Base-by-base conservation (phyloP, 2,797 vertebrate genomes). In the Sebastes flavidus region DNA sequence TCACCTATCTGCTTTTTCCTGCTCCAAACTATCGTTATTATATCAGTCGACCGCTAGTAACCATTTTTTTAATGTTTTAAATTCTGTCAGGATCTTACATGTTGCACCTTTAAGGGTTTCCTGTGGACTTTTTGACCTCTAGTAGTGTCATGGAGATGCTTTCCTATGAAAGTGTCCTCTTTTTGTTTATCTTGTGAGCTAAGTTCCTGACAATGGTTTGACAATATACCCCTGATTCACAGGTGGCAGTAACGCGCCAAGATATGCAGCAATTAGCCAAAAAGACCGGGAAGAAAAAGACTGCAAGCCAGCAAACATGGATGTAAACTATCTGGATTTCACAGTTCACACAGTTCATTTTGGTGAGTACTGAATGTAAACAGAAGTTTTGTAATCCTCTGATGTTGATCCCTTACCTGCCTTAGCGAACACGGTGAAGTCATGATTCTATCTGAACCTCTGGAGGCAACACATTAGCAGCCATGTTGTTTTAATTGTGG, bases 401-500 rank as follows among this genome's bases (percentile, higher is more conserved):
- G 42, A 69, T 12, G 27, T 2, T 27, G 13, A 65, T 38, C 22
- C 22, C 2, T 71, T 13, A 30, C 20, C 1, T 18, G 13, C 2
- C 10, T 36, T 30, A 14, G n/a, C 2, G 2, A 67, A 9, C 13
- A 38, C 6, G 24, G 25, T 16, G 5, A 42, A 52, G n/a, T 54
- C 30, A 20, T 65, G 49, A 49, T 54, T 13, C n/a, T 46, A 55
- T 60, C 54, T 71, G 42, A 61, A 9, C 8, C 13, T 60, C 32
- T 72, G 56, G n/a, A 65, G 70, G 22, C 75, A 27, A 42, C 55
- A 87, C 72, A 63, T 77, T 68, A 61, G 14, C 73, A 78, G 72
- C 59, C 34, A 46, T 59, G 46, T 70, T 82, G 72, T 67, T 80
- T 77, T 88, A 83, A 83, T 82, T 81, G 75, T 20, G 63, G 80